Evolutionary conservation across 2,113 vertebrate genomes (phyloP).

Genomic region (Clinocottus analis): DNA sequence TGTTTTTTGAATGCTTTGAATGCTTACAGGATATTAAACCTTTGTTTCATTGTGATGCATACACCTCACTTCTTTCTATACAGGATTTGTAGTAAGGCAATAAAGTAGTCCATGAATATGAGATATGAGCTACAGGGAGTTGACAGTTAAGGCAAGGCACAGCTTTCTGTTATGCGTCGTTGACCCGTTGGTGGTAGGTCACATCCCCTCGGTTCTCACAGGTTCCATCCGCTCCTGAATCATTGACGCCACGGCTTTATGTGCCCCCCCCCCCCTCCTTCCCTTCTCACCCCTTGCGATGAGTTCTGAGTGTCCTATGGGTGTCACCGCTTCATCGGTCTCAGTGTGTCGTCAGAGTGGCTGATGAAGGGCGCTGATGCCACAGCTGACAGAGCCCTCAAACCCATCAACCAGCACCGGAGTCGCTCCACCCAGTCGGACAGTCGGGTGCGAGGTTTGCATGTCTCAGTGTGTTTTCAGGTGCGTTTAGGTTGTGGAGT

Average conservation of each 20-base stretch:
- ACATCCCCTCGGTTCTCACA: background rate
- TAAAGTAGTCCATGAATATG: background rate
- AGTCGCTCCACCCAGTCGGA: slow-evolving; percentile 19
- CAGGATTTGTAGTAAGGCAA: background rate
- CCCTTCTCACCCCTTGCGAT: background rate
- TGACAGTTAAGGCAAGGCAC: too few species aligned
- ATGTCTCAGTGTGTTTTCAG: background rate
- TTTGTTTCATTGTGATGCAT: background rate
- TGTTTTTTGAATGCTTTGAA: too few species aligned
- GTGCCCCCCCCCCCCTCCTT: too few species aligned
- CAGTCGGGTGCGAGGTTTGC: background rate
- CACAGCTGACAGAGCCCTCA: slow-evolving; percentile 35
- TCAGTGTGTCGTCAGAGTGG: slow-evolving; percentile 32
- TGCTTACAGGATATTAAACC: background rate
- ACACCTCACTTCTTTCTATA: background rate
- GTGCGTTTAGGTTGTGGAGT: background rate
- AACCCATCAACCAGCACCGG: slow-evolving; percentile 29
- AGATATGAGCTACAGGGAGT: too few species aligned
- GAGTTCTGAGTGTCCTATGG: slow-evolving; percentile 47
- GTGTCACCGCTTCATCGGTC: slow-evolving; percentile 51
- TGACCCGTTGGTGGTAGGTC: background rate
- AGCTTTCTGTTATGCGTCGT: background rate
- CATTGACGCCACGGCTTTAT: slow-evolving; percentile 29
- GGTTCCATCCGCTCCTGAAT: slow-evolving; percentile 8
- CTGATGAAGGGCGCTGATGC: slow-evolving; percentile 49